These are phyloP conservation scores for Trichoplusia ni DNA, from an alignment of 1,140 invertebrate genomes.

Conservation along the genomic window DNA sequence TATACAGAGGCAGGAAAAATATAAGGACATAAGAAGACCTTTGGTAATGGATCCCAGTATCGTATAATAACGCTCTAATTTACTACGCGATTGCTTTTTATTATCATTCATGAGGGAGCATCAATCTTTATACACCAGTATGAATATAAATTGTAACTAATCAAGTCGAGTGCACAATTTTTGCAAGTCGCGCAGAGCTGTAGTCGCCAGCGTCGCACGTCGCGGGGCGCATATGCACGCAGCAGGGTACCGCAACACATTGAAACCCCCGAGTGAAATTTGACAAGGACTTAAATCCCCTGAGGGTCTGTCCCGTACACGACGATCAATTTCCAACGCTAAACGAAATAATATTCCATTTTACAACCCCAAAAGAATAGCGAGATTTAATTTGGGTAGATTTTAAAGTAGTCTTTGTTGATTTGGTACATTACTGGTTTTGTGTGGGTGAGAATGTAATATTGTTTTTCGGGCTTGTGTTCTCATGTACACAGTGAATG, in stretches of 20 bases:
- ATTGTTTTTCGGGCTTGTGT: no score
- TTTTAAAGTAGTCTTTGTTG: slow-evolving; percentile 27
- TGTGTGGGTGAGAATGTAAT: no score
- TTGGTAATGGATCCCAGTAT: no score
- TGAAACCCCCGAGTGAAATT: slow-evolving; percentile 48
- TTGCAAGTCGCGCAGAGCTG: neutral
- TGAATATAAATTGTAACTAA: slow-evolving; percentile 15
- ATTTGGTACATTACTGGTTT: slow-evolving; percentile 18
- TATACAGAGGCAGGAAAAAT: no score
- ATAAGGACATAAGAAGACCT: no score
- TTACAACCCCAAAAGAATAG: slow-evolving; percentile 39
- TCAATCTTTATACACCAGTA: neutral
- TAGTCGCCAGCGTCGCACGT: neutral
- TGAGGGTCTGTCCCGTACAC: slow-evolving; percentile 37
- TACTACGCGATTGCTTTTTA: no score
- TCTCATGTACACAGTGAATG: no score
- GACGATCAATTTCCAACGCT: slow-evolving; percentile 61
- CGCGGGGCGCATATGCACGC: slow-evolving; percentile 34
- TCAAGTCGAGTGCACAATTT: slow-evolving; percentile 5
- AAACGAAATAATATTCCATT: slow-evolving; percentile 57
- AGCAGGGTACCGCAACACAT: slow-evolving; percentile 36
- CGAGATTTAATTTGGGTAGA: slow-evolving; percentile 22
- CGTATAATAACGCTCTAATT: no score
- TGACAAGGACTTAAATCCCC: slow-evolving; percentile 56
- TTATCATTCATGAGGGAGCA: neutral